Evolutionary conservation across 2,113 vertebrate genomes (phyloP), one percentile per base, ranked within the genome.

Genomic region (Chrysemys picta): DNA sequence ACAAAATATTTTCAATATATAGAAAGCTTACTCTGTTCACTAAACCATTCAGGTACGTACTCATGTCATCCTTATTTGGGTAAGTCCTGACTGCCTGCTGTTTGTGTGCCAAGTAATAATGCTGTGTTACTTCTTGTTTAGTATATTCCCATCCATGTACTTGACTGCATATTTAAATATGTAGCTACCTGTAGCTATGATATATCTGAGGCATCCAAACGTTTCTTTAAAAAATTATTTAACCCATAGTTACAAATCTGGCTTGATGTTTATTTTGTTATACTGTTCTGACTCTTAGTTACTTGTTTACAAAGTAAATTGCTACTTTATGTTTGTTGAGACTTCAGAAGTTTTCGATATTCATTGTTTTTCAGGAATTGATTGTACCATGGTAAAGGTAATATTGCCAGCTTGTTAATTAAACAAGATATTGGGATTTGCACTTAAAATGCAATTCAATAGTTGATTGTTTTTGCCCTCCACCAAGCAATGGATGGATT

Each of bases 1-100:
- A 38, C 8, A 72, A n/a, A 75, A 38, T 21, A 42, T 75, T 75
- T 42, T 38, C 19, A 42, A 75, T 24, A 42, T 14, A 4, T 2
- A 65, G 31, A 16, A 27, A 8, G 4, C 6, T 5, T 5, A 29
- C 11, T 42, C 27, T 10, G 2, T 6, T 94, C 52, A 49, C 31
- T 49, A 31, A 47, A 22, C 59, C 2, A 42, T 31, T 91, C 75
- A 38, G 54, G 19, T 12, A 84, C 10, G 17, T 87, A 8, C 47
- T 29, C 27, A 79, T 5, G 0, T 45, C 45, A 42, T 0, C 29
- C 6, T 38, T n/a, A 38, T 21, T 13, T 2, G 22, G 38, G 78
- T 91, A 82, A 27, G 52, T 42, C 35, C 47, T 93, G 45, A 86
- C 69, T 86, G 13, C 9, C 62, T 11, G 69, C 7, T 72, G 81